Evolutionary conservation across 35 echinoderm and acorn worm genomes (phyloP).

Genomic region (Strongylocentrotus purpuratus): DNA sequence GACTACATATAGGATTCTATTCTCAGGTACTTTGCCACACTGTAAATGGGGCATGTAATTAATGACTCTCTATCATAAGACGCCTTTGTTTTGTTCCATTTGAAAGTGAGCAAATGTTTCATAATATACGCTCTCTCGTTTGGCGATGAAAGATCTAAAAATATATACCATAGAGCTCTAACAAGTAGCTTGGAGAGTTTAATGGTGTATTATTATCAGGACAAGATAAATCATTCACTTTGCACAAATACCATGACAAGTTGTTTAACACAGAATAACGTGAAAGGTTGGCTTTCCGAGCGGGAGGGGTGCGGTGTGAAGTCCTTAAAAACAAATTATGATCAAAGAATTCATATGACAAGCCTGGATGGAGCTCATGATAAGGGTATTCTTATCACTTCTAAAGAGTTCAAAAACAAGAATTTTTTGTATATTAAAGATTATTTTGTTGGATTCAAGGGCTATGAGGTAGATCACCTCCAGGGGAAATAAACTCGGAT

Average conservation of each 20-base stretch:
- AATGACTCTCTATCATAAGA: background rate
- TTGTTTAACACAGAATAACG: background rate
- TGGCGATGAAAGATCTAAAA: background rate
- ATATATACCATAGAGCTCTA: background rate
- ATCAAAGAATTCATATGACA: background rate
- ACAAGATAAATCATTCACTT: background rate
- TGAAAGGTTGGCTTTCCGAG: background rate
- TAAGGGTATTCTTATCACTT: background rate
- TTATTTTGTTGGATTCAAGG: background rate
- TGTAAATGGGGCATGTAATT: background rate
- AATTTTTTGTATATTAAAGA: background rate
- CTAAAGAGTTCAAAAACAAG: background rate
- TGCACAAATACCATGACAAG: background rate
- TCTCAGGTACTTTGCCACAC: background rate
- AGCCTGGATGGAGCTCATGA: background rate
- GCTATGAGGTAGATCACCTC: background rate
- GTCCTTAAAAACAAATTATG: background rate
- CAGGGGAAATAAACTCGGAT: background rate
- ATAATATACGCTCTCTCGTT: background rate
- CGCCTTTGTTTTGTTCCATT: background rate
- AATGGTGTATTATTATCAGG: background rate
- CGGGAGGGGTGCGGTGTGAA: background rate
- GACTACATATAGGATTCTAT: background rate
- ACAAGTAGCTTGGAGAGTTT: background rate
- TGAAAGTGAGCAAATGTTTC: background rate